Evolutionary conservation across 2,113 vertebrate species (phyloP).

Genomic region (Cygnus atratus): DNA sequence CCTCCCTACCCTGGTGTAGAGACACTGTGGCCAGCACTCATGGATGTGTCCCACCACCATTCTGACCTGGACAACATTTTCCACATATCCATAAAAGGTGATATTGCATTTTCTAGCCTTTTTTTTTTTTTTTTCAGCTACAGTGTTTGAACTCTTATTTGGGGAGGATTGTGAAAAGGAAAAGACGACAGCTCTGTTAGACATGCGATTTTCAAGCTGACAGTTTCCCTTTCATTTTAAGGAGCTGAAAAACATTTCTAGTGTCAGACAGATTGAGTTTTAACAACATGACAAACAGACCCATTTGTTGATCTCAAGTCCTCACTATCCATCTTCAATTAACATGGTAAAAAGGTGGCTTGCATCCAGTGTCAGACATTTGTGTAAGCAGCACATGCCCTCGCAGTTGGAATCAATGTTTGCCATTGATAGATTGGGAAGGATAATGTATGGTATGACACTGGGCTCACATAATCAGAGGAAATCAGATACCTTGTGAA

Average conservation of each 20-base stretch:
- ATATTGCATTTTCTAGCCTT: not conserved
- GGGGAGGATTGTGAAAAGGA: not conserved
- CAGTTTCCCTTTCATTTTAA: conserved; percentile 61
- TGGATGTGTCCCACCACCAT: not conserved
- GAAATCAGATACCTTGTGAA: not conserved
- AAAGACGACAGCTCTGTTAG: conserved; percentile 37
- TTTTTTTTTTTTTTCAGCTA: not conserved
- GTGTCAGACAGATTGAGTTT: conserved; percentile 55
- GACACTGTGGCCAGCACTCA: not conserved
- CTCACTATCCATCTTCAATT: conserved; percentile 44
- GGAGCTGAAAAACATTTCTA: conserved; percentile 55
- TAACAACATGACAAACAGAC: conserved; percentile 64
- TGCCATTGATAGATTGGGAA: conserved; percentile 45
- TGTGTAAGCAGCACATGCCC: conserved; percentile 44
- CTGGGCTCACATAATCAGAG: not conserved
- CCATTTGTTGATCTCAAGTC: conserved; percentile 63
- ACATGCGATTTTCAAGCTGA: conserved; percentile 57
- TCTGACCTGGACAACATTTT: not conserved
- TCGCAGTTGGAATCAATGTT: conserved; percentile 42
- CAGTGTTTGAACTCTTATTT: conserved; percentile 8
- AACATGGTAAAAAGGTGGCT: conserved; percentile 56
- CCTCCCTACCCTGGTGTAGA: not conserved
- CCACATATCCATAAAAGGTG: not conserved
- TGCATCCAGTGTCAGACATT: conserved; percentile 26
- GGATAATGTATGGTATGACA: conserved; percentile 16